Base-by-base conservation (phyloP, 2,888 invertebrate genomes). In the Mesorhabditis belari region DNA sequence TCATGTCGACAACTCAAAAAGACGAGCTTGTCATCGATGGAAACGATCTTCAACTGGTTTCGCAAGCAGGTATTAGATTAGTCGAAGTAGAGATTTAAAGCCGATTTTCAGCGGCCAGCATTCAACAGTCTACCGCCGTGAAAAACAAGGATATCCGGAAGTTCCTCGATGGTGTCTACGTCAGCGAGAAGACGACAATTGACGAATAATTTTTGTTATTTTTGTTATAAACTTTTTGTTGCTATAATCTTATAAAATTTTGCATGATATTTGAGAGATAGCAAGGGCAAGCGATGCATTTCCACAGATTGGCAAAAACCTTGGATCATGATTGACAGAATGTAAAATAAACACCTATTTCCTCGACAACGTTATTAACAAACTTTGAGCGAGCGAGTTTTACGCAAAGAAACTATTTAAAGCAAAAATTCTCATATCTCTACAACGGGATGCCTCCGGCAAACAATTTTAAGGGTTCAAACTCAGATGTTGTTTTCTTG, bases 121-220 rank as follows among this genome's bases (percentile, higher is more conserved):
- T 99, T 81, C 98, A 99, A 84, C 98, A 98, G 84, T 95, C 94
- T 21, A 96, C 96, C 59, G 90, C 91, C 70, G 98, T 99, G 58
- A 95, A 96, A 85, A 92, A 94, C 83, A 99, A 99, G 88, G 98
- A 99, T 87, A 98, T 99, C 85, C 88, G 98, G 87, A 98, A 96
- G 85, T 99, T 99, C 87, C 90, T 99, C 86, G 98, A 99, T 82
- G 98, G 98, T 82, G 87, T 99, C 73, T 99, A 99, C 84, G 98
- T 99, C 62, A 94, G 94, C 75, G 96, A 99, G 83, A 98, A 96
- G 85, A 92, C 92, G 63, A 76, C 75, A 65, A 73, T 79, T 65
- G 67, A 59, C 28, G 50, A 59, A 58, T 57, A 61, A 59, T 24
- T 59, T 50, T 26, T 49, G 25, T 23, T 21, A 21, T 17, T 23